phyloP scores from a whole-genome alignment of 2,888 invertebrate genomes.

The Athalia cordata region DNA sequence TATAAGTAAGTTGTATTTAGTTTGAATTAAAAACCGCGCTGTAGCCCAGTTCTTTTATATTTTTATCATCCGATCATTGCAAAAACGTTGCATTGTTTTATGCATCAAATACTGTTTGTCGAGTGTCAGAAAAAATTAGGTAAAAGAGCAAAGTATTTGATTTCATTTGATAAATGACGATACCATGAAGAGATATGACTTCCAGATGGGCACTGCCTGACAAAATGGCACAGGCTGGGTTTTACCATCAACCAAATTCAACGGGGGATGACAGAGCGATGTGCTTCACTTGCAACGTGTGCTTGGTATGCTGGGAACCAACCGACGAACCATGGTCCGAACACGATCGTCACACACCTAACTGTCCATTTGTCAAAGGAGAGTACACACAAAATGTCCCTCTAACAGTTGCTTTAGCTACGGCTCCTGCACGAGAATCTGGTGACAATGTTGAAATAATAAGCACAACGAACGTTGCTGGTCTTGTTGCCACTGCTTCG shows the following conservation, averaged over 20 bases:
- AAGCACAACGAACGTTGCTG: slow-evolving; percentile 68
- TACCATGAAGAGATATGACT: slow-evolving; percentile 45
- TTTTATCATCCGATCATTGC: too few species aligned
- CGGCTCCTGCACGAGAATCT: slow-evolving; percentile 73
- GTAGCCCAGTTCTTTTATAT: too few species aligned
- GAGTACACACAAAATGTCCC: slow-evolving; percentile 97
- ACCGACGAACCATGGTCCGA: slow-evolving; percentile 98
- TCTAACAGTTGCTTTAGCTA: slow-evolving; percentile 78
- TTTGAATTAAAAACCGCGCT: not conserved
- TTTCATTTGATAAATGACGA: slow-evolving; percentile 24
- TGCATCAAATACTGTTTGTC: not conserved
- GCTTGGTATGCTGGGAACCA: slow-evolving; percentile 97
- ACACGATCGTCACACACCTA: slow-evolving; percentile 95
- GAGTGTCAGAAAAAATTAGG: slow-evolving; percentile 25
- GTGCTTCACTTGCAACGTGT: slow-evolving; percentile 97
- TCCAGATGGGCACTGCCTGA: slow-evolving; percentile 94
- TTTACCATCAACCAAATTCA: slow-evolving; percentile 94
- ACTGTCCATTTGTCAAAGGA: slow-evolving; percentile 94
- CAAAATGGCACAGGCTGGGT: slow-evolving; percentile 97
- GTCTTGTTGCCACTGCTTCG: slow-evolving; percentile 75
- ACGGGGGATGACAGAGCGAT: slow-evolving; percentile 95
- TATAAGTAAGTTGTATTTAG: slow-evolving; percentile 83
- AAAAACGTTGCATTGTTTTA: too few species aligned
- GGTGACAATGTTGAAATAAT: slow-evolving; percentile 66
- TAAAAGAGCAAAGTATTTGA: slow-evolving; percentile 22